Percentiles rank a stretch among this genome's conserved stretches.
phyloP scores from a whole-genome alignment of 2,113 vertebrate species.

The Pseudorectes ferrugineus region DNA sequence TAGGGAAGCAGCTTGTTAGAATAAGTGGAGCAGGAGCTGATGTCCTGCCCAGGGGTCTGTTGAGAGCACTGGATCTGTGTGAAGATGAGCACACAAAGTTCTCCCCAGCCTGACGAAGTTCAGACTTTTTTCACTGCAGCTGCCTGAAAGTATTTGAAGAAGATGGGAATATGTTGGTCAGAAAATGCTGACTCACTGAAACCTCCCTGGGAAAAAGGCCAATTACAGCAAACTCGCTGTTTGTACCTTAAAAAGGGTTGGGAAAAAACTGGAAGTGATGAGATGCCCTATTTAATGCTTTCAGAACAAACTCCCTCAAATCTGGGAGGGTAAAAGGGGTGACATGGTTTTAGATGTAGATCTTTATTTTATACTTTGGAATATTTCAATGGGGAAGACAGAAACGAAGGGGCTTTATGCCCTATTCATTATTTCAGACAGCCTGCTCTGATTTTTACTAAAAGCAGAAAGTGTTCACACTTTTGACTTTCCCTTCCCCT shows the following conservation, averaged over 20 bases:
- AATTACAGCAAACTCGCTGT: not conserved
- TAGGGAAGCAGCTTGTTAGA: not conserved
- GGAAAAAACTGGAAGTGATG: not conserved
- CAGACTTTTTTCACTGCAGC: not conserved
- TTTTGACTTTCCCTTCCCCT: not conserved
- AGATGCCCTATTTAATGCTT: not conserved
- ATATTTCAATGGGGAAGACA: not conserved
- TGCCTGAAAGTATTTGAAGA: not conserved
- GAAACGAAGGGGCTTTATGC: not conserved
- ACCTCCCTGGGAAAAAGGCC: not conserved
- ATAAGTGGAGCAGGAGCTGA: not conserved
- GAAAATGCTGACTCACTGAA: constrained; percentile 34
- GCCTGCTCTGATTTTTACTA: not conserved
- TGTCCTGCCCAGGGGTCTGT: not conserved
- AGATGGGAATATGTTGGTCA: not conserved
- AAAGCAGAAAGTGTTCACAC: not conserved
- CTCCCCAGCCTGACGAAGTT: not conserved
- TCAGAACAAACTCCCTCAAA: not conserved
- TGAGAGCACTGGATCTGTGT: not conserved
- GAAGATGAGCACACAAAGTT: not conserved
- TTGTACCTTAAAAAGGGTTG: not conserved
- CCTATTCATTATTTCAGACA: not conserved
- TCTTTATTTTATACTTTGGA: not conserved
- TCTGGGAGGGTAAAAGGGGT: not conserved
- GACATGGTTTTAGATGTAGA: not conserved